Conservation (phyloP, 2,888 invertebrate species). For the Scelioninae gen. 1 region DNA sequence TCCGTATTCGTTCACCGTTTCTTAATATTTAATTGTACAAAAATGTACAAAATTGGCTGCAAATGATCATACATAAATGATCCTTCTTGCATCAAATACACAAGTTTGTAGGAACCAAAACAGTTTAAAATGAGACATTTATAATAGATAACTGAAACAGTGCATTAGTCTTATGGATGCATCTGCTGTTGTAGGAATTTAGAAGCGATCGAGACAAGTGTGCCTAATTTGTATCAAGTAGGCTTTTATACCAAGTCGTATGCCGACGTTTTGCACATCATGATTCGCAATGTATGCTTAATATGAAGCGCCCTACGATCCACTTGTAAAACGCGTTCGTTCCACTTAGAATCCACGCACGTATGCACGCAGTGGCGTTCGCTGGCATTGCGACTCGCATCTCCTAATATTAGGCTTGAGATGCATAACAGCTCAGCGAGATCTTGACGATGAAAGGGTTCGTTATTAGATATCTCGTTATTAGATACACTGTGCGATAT, state of each 20-base stretch:
- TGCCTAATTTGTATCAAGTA: constrained; percentile 29
- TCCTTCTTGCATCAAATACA: too few relatives aligned
- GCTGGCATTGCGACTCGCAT: constrained; percentile 33
- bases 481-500: constrained; percentile 63
- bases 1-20: too few relatives aligned
- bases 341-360: constrained; percentile 35
- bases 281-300: constrained; percentile 23
- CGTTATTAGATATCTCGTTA: constrained; percentile 67
- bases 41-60: too few relatives aligned
- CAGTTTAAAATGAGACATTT: too few relatives aligned
- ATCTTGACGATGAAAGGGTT: constrained; percentile 66
- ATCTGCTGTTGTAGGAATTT: constrained; percentile 4
- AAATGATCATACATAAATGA: too few relatives aligned
- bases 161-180: neutral
- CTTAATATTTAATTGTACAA: too few relatives aligned
- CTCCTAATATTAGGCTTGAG: constrained; percentile 62
- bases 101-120: too few relatives aligned
- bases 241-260: constrained; percentile 29
- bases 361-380: constrained; percentile 39
- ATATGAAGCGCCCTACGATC: constrained; percentile 49
- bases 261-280: constrained; percentile 17
- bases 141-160: too few relatives aligned
- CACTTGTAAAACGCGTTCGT: constrained; percentile 56
- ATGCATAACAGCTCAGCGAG: constrained; percentile 54
- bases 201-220: constrained; percentile 33